Conservation (phyloP, 2,888 invertebrate genomes). For the Hirtodrosophila trivittata region DNA sequence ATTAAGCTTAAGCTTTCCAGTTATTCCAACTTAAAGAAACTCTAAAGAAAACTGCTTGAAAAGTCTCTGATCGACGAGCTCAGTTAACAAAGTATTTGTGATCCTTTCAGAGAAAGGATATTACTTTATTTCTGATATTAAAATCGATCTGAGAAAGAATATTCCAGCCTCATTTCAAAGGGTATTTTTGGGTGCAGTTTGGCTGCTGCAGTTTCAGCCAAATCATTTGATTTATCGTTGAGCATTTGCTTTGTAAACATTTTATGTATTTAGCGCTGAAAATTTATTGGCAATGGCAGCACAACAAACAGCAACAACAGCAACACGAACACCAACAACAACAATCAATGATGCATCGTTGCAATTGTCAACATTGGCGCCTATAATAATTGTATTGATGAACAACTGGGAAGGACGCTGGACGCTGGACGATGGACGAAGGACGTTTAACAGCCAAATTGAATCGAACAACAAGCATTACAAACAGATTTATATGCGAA, state of each 20-base stretch:
- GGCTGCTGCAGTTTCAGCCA: conserved; percentile 24
- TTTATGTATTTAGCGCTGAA: conserved; percentile 59
- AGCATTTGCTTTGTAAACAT: conserved; percentile 53
- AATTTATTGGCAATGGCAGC: conserved; percentile 55
- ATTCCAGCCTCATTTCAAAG: background rate
- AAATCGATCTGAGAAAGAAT: too few relatives aligned
- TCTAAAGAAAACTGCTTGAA: background rate
- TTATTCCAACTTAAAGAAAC: background rate
- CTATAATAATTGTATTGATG: conserved; percentile 62
- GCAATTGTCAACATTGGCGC: conserved; percentile 51
- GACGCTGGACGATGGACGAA: background rate
- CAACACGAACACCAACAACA: conserved; percentile 13
- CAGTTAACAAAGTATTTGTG: too few relatives aligned
- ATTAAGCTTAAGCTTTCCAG: conserved; percentile 9
- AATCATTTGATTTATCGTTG: conserved; percentile 61
- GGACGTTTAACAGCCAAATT: conserved; percentile 9
- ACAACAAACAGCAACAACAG: conserved; percentile 10
- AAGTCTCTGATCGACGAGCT: too few relatives aligned
- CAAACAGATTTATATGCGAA: conserved; percentile 46
- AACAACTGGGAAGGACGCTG: conserved; percentile 26
- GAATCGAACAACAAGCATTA: conserved; percentile 17
- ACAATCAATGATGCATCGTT: conserved; percentile 33
- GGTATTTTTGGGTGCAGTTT: conserved; percentile 15
- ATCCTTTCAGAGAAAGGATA: too few relatives aligned
- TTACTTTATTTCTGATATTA: too few relatives aligned